Base-by-base conservation (phyloP, 2,888 invertebrate genomes). In the Lasioglossum marginatum region DNA sequence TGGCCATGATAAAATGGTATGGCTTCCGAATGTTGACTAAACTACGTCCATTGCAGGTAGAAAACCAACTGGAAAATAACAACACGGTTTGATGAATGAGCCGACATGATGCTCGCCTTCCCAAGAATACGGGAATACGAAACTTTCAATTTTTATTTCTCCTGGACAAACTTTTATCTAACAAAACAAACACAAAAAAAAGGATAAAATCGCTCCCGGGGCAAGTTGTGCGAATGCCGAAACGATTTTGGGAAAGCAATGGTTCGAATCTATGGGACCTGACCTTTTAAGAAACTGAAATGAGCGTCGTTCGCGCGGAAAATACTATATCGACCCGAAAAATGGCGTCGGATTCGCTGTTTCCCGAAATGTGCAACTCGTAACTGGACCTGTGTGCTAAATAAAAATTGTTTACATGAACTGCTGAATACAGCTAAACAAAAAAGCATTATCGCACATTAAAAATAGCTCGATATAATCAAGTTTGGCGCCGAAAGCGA, bases 21-120 rank as follows among this genome's bases (percentile, higher is more conserved):
- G 94, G 94, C 94, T 95, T 95, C 95, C 95, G 94, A 95, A 95
- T 95, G 95, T 95, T 95, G 95, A 95, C 95, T 95, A 94, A 95
- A 95, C 94, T 94, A 93, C 93, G 92, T 91, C 93, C 94, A 94
- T 94, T 94, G 94, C 94, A 94, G 94, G 93, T 94, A 94, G 94
- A 95, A 94, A 95, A 93, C 93, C 94, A 94, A 94, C 94, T 94
- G 94, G 94, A 95, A 95, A 95, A 94, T 95, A 95, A 93, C 93
- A 93, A 91, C 93, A 89, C 85, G 87, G 85, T 91, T 89, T 93
- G 93, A 94, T 83, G 88, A 90, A 93, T 90, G 84, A 19, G 75
- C 80, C 66, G 16, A 37, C 60, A 34, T 85, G 85, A 87, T 48
- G 43, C 76, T 72, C 45, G 77, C 83, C 34, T 71, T 52, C 52